Evolutionary conservation across 2,797 vertebrate species (phyloP).

Genomic region (Microchirus variegatus): DNA sequence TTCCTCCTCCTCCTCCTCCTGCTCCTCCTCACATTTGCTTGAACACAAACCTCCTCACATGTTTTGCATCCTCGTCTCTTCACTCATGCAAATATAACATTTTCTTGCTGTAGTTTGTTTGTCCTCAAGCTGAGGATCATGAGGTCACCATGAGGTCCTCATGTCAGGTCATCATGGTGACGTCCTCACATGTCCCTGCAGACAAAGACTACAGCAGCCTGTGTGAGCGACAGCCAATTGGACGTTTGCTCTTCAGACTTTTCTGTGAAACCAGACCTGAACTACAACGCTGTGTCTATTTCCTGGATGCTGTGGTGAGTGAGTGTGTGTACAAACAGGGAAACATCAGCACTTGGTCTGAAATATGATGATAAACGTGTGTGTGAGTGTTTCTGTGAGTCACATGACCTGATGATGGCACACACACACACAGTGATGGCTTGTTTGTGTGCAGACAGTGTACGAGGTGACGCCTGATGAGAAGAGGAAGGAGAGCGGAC

Average conservation of each 20-base stretch:
- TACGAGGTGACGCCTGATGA: conserved; percentile 97
- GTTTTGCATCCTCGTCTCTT: too few species aligned
- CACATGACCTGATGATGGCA: too few species aligned
- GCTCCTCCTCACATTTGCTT: too few species aligned
- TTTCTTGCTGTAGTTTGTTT: too few species aligned
- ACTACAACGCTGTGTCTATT: conserved; percentile 88
- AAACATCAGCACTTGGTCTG: neutral
- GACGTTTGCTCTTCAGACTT: conserved; percentile 90
- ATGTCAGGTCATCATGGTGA: too few species aligned
- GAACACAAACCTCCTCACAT: too few species aligned
- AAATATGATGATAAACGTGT: neutral
- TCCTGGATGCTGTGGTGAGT: conserved; percentile 92
- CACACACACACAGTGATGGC: conserved; percentile 28
- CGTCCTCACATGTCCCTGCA: conserved; percentile 47
- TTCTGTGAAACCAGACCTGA: conserved; percentile 93
- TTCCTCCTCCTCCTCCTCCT: too few species aligned
- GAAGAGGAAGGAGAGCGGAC: conserved; percentile 90
- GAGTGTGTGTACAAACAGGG: too few species aligned
- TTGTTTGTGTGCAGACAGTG: conserved; percentile 82
- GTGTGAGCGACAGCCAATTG: conserved; percentile 95
- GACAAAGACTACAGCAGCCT: conserved; percentile 94
- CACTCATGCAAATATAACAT: too few species aligned
- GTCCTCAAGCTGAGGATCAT: too few species aligned
- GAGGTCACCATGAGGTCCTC: too few species aligned
- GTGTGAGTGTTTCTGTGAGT: neutral